Evolutionary conservation across 1,140 invertebrate species (phyloP).

Genomic region (Sesamia nonagrioides): DNA sequence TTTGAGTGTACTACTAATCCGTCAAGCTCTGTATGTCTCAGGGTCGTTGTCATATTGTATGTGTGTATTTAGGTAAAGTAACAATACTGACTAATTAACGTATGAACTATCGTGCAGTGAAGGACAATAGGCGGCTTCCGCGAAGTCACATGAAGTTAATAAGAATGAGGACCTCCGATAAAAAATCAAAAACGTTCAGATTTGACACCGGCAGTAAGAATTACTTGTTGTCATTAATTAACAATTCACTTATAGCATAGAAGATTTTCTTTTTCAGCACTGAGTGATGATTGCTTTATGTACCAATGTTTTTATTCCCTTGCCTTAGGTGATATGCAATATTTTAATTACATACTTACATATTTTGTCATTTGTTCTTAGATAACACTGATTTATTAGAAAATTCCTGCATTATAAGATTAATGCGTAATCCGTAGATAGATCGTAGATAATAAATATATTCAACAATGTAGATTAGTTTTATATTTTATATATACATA

Average conservation of each 20-base stretch:
- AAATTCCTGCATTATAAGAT: conserved; percentile 21
- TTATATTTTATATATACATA: too few species aligned
- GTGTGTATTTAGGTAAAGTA: conserved; percentile 32
- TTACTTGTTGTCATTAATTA: conserved; percentile 47
- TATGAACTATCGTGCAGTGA: conserved; percentile 75
- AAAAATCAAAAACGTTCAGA: conserved; percentile 88
- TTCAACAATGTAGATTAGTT: conserved; percentile 9
- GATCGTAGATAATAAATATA: not conserved
- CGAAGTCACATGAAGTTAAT: conserved; percentile 87
- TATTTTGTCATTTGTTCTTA: conserved; percentile 4
- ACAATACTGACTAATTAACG: conserved; percentile 52
- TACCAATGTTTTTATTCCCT: conserved; percentile 22
- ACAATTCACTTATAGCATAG: conserved; percentile 42
- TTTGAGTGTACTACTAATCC: conserved; percentile 1
- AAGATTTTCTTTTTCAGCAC: conserved; percentile 69
- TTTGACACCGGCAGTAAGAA: conserved; percentile 88
- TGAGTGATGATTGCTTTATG: conserved; percentile 73
- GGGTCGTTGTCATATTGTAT: conserved; percentile 33
- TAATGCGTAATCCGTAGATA: conserved; percentile 19
- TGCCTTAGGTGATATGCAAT: conserved; percentile 32
- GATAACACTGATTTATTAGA: conserved; percentile 24
- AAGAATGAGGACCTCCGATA: conserved; percentile 86
- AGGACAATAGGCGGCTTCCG: conserved; percentile 76
- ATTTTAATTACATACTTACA: not conserved
- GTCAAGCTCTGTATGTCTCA: conserved; percentile 26